A percentile compares a stretch with the other conserved stretches of the same genome.
phyloP scores from a whole-genome alignment of 35 echinoderm and acorn worm genomes.

The Anneissia japonica region DNA sequence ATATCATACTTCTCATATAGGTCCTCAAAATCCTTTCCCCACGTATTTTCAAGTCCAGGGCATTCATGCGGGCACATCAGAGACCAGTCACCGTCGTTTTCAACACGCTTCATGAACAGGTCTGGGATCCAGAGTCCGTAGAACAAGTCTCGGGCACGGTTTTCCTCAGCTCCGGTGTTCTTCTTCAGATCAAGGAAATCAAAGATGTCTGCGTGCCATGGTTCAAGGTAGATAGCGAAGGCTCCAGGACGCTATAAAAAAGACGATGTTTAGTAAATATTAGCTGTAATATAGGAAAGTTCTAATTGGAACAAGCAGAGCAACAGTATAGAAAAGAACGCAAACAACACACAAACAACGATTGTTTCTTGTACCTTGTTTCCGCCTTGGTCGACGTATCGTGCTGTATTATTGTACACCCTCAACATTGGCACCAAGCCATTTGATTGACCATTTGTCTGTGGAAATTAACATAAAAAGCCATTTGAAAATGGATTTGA shows the following conservation, averaged over 20 bases:
- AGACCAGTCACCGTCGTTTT: slow-evolving; percentile 68
- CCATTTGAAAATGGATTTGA: too few relatives aligned
- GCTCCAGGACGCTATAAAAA: slow-evolving; percentile 78
- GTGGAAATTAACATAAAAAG: slow-evolving; percentile 8
- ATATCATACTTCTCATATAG: slow-evolving; percentile 80
- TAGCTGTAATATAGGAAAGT: too few relatives aligned
- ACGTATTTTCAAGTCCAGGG: slow-evolving; percentile 60
- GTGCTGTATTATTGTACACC: slow-evolving; percentile 95
- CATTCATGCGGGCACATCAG: slow-evolving; percentile 97
- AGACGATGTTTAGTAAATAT: too few relatives aligned
- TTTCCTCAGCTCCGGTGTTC: slow-evolving; percentile 92
- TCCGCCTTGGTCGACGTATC: slow-evolving; percentile 96
- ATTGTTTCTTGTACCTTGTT: slow-evolving; percentile 59
- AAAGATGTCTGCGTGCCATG: slow-evolving; percentile 96
- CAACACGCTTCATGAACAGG: slow-evolving; percentile 90
- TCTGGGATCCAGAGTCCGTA: slow-evolving; percentile 93
- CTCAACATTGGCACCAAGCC: slow-evolving; percentile 84
- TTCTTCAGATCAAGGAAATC: slow-evolving; percentile 94
- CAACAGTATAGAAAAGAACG: too few relatives aligned
- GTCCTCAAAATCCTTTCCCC: slow-evolving; percentile 77
- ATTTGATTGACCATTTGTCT: slow-evolving; percentile 97
- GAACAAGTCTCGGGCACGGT: slow-evolving; percentile 87
- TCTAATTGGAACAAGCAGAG: too few relatives aligned
- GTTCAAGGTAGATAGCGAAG: slow-evolving; percentile 93
- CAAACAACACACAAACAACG: too few relatives aligned